A percentile compares a stretch with the other conserved stretches of the same genome.
phyloP scores from a whole-genome alignment of 2,797 vertebrate genomes.

The Xiphorhynchus erythropygius region DNA sequence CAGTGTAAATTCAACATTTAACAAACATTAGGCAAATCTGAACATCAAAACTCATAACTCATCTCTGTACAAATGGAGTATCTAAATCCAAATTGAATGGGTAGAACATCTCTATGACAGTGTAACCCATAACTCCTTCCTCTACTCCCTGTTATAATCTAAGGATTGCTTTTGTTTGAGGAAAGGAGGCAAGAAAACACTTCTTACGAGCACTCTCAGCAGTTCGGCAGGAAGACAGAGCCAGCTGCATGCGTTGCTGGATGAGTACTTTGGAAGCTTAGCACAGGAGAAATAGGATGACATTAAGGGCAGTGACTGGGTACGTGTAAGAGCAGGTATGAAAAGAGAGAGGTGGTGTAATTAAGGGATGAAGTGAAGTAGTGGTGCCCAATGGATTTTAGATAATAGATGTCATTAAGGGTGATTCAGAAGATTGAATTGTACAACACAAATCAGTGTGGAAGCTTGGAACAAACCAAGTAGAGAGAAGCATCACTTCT shows the following conservation, averaged over 20 bases:
- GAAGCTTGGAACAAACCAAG: slow-evolving; percentile 66
- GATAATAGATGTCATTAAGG: slow-evolving; percentile 72
- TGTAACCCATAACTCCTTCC: slow-evolving; percentile 10
- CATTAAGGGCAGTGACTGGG: slow-evolving; percentile 64
- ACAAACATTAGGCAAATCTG: not conserved
- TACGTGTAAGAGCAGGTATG: slow-evolving; percentile 59
- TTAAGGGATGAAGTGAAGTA: slow-evolving; percentile 66
- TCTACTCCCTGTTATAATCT: slow-evolving; percentile 11
- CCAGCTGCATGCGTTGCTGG: not conserved
- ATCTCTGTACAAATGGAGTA: not conserved
- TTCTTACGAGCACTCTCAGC: slow-evolving; percentile 47
- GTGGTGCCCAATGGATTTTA: slow-evolving; percentile 66
- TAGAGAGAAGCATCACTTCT: slow-evolving; percentile 47
- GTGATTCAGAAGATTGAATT: slow-evolving; percentile 72
- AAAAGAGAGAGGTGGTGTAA: slow-evolving; percentile 65
- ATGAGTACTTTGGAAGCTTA: slow-evolving; percentile 64
- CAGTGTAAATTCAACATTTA: not conserved
- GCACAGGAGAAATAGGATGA: slow-evolving; percentile 68
- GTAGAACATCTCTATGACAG: not conserved
- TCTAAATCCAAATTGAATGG: slow-evolving; percentile 48
- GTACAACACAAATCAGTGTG: slow-evolving; percentile 64
- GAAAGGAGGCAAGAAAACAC: slow-evolving; percentile 57
- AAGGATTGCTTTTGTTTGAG: slow-evolving; percentile 65
- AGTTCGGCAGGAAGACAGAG: slow-evolving; percentile 3
- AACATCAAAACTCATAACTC: slow-evolving; percentile 34